Base-by-base conservation (phyloP, 1,140 invertebrate species). In the Nixonia krombeini region DNA sequence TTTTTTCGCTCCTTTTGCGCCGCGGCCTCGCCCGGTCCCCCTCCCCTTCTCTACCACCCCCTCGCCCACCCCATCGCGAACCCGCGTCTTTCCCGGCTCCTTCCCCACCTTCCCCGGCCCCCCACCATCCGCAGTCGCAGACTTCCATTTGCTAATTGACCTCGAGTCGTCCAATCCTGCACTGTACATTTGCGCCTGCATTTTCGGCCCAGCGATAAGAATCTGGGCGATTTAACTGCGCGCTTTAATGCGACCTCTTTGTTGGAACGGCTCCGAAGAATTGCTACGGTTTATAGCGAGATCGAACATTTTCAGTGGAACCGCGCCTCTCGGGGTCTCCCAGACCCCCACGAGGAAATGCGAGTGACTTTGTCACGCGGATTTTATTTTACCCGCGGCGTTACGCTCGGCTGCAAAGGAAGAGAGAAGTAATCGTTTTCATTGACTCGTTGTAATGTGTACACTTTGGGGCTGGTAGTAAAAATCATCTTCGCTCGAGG, bases 91-190 rank as follows among this genome's bases (percentile, higher is more conserved):
- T 31, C 28, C 31, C 58, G 6, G 13, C 31, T 28, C 23, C 9
- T 29, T 29, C 28, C 18, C 23, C 50, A 13, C 10, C 17, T 45
- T 57, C 29, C 23, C 40, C 17, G 7, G 31, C 37, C 38, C 23
- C 33, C 25, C 47, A 51, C 40, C 35, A 18, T 15, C 16, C 17
- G 26, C 35, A 50, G 44, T 41, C 47, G n/a, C 28, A 15, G 31
- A 33, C 37, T 33, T 59, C 63, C 63, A 67, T 67, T 67, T 67
- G 38, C 55, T 67, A 55, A 67, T 67, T 67, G 50, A 59, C 50
- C 51, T 28, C 35, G 18, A 47, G 49, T 45, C 47, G 47, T 49
- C 35, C 38, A 50, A 63, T 31, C 50, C 55, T 49, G 25, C 42
- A 41, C 45, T 46, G 35, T 44, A 35, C 33, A 40, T 40, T 40